Conservation (phyloP, 2,888 invertebrate genomes). For the Calameuta pallipes region DNA sequence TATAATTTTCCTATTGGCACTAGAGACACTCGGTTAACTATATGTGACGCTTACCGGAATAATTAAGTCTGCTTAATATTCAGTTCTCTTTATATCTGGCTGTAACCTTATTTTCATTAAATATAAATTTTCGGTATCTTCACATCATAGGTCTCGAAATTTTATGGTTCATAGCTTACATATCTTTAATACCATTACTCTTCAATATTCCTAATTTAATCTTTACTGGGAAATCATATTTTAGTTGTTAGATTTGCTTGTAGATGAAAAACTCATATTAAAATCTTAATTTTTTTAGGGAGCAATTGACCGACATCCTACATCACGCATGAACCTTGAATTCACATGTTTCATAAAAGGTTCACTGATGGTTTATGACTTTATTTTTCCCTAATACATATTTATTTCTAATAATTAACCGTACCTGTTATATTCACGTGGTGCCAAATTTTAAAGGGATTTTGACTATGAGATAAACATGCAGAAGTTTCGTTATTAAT, state of each 20-base stretch:
- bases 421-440: too few species aligned
- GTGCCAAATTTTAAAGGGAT: too few species aligned
- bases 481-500: too few species aligned
- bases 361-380: too few species aligned
- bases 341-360: not conserved
- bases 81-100: not conserved
- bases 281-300: not conserved
- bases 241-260: not conserved
- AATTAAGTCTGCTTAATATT: not conserved
- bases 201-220: not conserved
- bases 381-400: too few species aligned
- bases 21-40: not conserved
- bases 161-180: not conserved
- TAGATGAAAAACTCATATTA: not conserved
- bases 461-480: too few species aligned
- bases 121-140: not conserved
- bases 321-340: not conserved
- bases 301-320: not conserved
- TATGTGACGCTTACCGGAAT: not conserved
- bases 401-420: too few species aligned
- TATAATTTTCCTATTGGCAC: not conserved
- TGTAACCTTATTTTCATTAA: not conserved
- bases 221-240: not conserved
- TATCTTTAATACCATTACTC: not conserved
- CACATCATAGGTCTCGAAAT: not conserved